Conservation (phyloP, 2,888 invertebrate species). For the Oxytorus armatus region DNA sequence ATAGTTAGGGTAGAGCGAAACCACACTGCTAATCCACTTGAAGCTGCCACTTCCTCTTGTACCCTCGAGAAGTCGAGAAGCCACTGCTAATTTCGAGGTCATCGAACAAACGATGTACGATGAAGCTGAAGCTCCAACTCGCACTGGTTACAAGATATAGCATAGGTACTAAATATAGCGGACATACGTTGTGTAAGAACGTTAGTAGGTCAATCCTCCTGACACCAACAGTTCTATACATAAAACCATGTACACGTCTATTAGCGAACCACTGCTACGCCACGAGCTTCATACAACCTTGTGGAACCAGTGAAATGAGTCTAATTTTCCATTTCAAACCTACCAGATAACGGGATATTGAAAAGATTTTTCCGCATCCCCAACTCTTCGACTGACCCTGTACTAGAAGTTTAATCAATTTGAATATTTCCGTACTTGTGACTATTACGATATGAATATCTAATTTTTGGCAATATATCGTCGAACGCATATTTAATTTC, state of each 20-base stretch:
- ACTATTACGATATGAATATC: no score
- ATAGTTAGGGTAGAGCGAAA: no score
- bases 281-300: conserved; percentile 24
- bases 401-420: no score
- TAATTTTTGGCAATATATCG: no score
- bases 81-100: conserved; percentile 71
- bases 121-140: conserved; percentile 42
- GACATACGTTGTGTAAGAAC: conserved; percentile 66
- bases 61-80: conserved; percentile 32
- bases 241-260: conserved; percentile 38
- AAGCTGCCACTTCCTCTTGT: conserved; percentile 6
- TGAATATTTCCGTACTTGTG: no score
- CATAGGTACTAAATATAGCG: background rate
- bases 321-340: background rate
- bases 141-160: conserved; percentile 7
- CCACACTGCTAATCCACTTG: conserved; percentile 22
- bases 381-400: no score
- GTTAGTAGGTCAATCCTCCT: conserved; percentile 72
- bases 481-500: no score
- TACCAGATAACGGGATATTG: background rate
- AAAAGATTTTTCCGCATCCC: no score
- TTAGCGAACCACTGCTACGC: conserved; percentile 28
- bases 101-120: conserved; percentile 71
- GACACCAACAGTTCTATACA: conserved; percentile 34
- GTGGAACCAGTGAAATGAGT: background rate